These are phyloP conservation scores for Allacma fusca DNA, from an alignment of 2,888 invertebrate genomes.

Conservation along the genomic window DNA sequence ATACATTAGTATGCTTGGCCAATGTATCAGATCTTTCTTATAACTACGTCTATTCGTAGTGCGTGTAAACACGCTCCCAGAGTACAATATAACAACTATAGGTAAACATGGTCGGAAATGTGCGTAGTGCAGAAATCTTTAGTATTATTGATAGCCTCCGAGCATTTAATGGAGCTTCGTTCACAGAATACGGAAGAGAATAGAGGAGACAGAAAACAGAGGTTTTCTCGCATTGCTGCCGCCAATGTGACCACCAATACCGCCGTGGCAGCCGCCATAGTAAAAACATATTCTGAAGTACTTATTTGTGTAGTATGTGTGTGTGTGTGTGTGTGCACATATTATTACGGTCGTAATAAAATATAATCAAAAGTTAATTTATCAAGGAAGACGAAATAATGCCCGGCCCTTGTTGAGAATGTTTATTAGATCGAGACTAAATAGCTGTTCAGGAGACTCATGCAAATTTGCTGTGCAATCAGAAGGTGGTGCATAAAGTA, in stretches of 20 bases:
- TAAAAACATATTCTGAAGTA: neutral
- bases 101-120: no score
- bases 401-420: constrained; percentile 27
- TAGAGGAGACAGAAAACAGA: neutral
- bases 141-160: no score
- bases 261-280: neutral
- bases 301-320: neutral
- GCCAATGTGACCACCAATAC: neutral
- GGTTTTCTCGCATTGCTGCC: neutral
- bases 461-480: neutral
- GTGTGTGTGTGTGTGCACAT: constrained; percentile 34
- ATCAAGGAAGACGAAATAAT: constrained; percentile 39
- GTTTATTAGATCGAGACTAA: constrained; percentile 29
- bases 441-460: constrained; percentile 22
- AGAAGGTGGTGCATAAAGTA: neutral
- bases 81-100: no score
- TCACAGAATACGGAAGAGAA: no score
- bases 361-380: constrained; percentile 44
- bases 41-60: no score
- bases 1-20: no score
- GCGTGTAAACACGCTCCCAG: no score
- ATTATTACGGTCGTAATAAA: constrained; percentile 37
- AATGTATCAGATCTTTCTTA: no score
- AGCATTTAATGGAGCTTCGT: no score
- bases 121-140: no score